Conservation (phyloP, 2,888 invertebrate genomes). For the Rhogogaster chlorosoma region DNA sequence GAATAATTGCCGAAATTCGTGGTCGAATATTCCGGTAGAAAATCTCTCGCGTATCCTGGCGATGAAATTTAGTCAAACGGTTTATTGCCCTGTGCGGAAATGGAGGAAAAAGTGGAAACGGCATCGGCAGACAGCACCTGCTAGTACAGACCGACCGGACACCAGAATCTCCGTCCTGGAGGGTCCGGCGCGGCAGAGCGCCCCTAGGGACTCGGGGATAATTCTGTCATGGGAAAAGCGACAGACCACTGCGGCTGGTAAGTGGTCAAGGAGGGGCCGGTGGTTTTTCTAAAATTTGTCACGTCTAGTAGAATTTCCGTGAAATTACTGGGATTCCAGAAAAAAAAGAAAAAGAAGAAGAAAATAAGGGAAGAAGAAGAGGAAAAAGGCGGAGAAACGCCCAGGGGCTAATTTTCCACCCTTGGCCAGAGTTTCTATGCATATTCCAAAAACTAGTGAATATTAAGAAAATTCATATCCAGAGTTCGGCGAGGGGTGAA, state of each 20-base stretch:
- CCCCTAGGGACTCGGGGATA: slow-evolving; percentile 35
- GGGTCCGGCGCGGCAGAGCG: neutral
- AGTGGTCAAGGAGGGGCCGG: slow-evolving; percentile 25
- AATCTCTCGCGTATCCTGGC: neutral
- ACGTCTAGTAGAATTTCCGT: slow-evolving; percentile 31
- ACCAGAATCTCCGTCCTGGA: slow-evolving; percentile 29
- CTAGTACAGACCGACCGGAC: slow-evolving; percentile 23
- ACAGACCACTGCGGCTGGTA: slow-evolving; percentile 29
- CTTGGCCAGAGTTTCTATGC: neutral
- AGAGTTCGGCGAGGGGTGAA: neutral
- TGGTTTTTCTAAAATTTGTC: slow-evolving; percentile 40
- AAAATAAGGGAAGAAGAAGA: neutral
- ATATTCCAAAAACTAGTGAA: neutral
- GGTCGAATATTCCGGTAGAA: neutral
- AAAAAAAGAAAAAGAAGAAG: neutral
- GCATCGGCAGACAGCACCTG: slow-evolving; percentile 20
- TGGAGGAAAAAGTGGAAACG: slow-evolving; percentile 27
- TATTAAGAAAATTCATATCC: neutral
- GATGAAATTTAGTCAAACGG: neutral
- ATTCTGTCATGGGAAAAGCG: slow-evolving; percentile 46
- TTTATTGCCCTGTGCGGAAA: slow-evolving; percentile 25
- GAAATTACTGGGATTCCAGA: neutral
- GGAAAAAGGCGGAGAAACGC: neutral
- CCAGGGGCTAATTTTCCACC: slow-evolving; percentile 15
- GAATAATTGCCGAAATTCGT: too few relatives aligned